Percentiles rank a stretch among this genome's conserved stretches.
Evolutionary conservation across 2,888 invertebrate genomes (phyloP).

Genomic region (Drosophila multiciliata): DNA sequence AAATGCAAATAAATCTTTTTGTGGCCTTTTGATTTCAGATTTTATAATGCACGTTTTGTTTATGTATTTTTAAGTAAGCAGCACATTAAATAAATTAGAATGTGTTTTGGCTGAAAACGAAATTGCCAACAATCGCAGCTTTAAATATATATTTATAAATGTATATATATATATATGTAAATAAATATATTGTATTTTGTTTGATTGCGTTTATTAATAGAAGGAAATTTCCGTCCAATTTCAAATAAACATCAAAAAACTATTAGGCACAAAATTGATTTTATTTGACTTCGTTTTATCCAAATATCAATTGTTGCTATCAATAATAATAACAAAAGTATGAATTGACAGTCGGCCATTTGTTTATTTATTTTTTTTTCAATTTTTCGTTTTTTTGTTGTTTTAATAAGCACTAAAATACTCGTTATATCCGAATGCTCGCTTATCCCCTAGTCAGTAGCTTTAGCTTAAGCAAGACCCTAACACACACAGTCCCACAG

Average conservation of each 20-base stretch:
- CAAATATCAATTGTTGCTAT: slow-evolving; percentile 41
- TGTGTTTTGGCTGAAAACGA: slow-evolving; percentile 9
- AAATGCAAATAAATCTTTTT: slow-evolving; percentile 73
- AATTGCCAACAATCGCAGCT: slow-evolving; percentile 6
- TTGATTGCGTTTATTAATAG: slow-evolving; percentile 1
- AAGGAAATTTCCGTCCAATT: neutral
- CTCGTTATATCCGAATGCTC: slow-evolving; percentile 49
- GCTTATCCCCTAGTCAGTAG: slow-evolving; percentile 55
- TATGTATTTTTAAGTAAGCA: slow-evolving; percentile 32
- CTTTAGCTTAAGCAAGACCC: slow-evolving; percentile 50
- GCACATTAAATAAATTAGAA: slow-evolving; percentile 55
- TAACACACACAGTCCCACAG: slow-evolving; percentile 12
- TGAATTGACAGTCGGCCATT: slow-evolving; percentile 25
- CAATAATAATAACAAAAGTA: slow-evolving; percentile 5
- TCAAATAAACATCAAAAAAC: neutral
- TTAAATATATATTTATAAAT: neutral
- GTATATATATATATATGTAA: neutral
- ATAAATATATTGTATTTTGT: neutral
- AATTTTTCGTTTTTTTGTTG: slow-evolving; percentile 21
- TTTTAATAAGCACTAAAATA: slow-evolving; percentile 71
- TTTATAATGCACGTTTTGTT: slow-evolving; percentile 30
- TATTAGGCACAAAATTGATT: slow-evolving; percentile 6
- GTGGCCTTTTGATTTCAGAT: slow-evolving; percentile 48
- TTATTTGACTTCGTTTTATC: slow-evolving; percentile 17
- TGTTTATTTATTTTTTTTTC: slow-evolving; percentile 15